A percentile compares a stretch with the other conserved stretches of the same genome.
These are phyloP conservation scores for Periophthalmus magnuspinnatus DNA, from an alignment of 2,797 vertebrate genomes.

Conservation along the genomic window DNA sequence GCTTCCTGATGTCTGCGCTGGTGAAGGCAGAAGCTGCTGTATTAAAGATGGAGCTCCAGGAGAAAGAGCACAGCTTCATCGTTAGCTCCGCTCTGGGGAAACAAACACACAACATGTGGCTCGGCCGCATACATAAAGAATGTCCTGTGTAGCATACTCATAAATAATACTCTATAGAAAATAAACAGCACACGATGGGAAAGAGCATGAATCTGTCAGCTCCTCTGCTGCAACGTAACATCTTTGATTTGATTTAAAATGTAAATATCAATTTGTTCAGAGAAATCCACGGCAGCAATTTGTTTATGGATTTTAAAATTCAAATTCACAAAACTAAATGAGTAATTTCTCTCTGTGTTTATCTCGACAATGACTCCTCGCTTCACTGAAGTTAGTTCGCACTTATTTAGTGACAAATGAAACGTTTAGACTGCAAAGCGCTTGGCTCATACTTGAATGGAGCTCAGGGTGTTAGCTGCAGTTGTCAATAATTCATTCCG, in stretches of 20 bases:
- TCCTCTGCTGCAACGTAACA: slow-evolving; percentile 21
- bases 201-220: slow-evolving; percentile 39
- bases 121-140: slow-evolving; percentile 48
- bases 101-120: slow-evolving; percentile 36
- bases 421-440: slow-evolving; percentile 18
- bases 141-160: slow-evolving; percentile 36
- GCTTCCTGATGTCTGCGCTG: background rate
- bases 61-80: slow-evolving; percentile 22
- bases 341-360: slow-evolving; percentile 19
- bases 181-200: slow-evolving; percentile 45
- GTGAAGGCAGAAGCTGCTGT: slow-evolving; percentile 25
- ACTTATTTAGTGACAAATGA: slow-evolving; percentile 19
- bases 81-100: slow-evolving; percentile 43
- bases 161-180: slow-evolving; percentile 46
- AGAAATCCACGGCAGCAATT: slow-evolving; percentile 29
- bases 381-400: slow-evolving; percentile 15
- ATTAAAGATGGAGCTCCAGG: slow-evolving; percentile 41
- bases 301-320: slow-evolving; percentile 35
- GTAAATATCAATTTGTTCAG: slow-evolving; percentile 49
- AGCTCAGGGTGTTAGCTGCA: background rate
- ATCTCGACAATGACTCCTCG: slow-evolving; percentile 31
- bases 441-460: slow-evolving; percentile 11
- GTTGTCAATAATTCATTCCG: background rate
- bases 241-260: slow-evolving; percentile 54
- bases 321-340: slow-evolving; percentile 34